Conservation (phyloP, 2,888 invertebrate species). For the Julus scanicus region DNA sequence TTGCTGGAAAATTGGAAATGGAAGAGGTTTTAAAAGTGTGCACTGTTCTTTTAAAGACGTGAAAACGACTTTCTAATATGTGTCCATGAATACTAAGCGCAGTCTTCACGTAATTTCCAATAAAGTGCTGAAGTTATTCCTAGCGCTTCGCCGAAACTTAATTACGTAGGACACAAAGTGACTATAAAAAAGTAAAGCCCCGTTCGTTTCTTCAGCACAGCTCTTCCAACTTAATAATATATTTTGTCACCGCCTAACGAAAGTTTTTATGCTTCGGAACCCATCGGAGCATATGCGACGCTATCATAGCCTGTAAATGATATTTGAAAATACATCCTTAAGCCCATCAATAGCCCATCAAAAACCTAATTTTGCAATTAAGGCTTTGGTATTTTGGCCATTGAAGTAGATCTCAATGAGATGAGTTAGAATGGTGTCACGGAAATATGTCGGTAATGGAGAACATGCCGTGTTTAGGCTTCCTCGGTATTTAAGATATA, state of each 20-base stretch:
- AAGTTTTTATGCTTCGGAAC: background rate
- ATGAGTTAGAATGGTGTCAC: background rate
- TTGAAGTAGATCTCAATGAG: background rate
- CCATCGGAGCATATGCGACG: background rate
- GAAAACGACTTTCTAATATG: constrained; percentile 53
- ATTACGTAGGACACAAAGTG: constrained; percentile 48
- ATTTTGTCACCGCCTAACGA: constrained; percentile 45
- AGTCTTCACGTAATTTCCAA: constrained; percentile 15
- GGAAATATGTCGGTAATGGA: background rate
- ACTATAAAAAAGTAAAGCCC: constrained; percentile 53
- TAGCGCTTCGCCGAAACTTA: constrained; percentile 50
- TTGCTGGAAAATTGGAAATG: constrained; percentile 53
- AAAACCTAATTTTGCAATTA: constrained; percentile 24
- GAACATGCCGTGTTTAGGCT: background rate
- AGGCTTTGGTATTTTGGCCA: background rate
- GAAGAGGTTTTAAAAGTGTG: constrained; percentile 27
- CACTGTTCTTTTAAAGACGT: constrained; percentile 52
- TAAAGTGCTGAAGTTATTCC: constrained; percentile 50
- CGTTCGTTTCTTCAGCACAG: constrained; percentile 20
- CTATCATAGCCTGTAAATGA: constrained; percentile 28
- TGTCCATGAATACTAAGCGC: constrained; percentile 52
- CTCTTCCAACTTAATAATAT: constrained; percentile 48
- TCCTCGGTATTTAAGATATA: background rate
- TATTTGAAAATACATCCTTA: constrained; percentile 22
- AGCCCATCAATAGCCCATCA: constrained; percentile 33